phyloP scores from a whole-genome alignment of 2,888 invertebrate genomes.

The Stomorhina lunata region DNA sequence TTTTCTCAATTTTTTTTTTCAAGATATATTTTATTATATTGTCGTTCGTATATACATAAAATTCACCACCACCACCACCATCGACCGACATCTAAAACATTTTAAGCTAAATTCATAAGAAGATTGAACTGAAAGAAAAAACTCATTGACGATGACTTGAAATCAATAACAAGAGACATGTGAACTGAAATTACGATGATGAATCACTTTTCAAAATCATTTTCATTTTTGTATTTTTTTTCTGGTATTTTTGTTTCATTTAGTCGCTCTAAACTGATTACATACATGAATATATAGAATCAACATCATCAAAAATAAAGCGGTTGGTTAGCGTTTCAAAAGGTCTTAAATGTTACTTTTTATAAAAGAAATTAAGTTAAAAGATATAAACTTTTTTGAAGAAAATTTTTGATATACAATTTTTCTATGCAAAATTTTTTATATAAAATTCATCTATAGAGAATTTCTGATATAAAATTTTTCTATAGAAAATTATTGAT shows the following conservation, averaged over 20 bases:
- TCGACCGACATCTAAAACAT: constrained; percentile 6
- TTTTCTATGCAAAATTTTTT: too few species aligned
- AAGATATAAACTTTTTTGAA: too few species aligned
- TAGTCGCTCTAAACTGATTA: constrained; percentile 22
- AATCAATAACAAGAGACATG: constrained; percentile 63
- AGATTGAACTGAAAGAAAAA: constrained; percentile 22
- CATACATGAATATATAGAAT: not conserved
- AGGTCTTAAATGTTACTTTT: not conserved
- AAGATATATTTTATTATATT: not conserved
- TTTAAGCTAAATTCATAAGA: not conserved
- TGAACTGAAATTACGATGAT: constrained; percentile 64
- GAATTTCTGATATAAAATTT: too few species aligned
- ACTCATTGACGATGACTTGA: constrained; percentile 56
- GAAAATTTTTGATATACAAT: too few species aligned
- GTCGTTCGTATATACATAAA: not conserved
- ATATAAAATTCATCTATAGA: too few species aligned
- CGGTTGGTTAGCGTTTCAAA: not conserved
- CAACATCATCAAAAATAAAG: not conserved
- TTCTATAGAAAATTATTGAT: too few species aligned
- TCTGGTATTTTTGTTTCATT: not conserved
- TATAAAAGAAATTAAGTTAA: not conserved
- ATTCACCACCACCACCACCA: not conserved
- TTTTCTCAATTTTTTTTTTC: not conserved
- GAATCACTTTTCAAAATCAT: constrained; percentile 60
- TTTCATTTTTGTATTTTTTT: not conserved